Conservation (phyloP, 2,888 invertebrate genomes). For the Actias luna region DNA sequence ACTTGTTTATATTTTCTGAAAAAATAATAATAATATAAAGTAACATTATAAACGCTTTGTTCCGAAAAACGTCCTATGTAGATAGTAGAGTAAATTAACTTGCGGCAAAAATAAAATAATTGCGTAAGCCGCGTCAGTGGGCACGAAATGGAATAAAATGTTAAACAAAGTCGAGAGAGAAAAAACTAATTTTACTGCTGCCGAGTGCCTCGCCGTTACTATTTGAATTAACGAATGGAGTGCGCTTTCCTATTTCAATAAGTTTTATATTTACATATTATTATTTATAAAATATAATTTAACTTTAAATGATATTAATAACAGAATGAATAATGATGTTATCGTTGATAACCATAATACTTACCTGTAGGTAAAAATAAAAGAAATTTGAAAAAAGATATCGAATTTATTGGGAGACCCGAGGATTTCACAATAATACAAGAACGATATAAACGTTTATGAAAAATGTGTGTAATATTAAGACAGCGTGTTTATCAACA, state of each 20-base stretch:
- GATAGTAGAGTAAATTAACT: slow-evolving; percentile 9
- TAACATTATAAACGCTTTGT: neutral
- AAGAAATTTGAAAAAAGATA: too few species aligned
- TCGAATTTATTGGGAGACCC: too few species aligned
- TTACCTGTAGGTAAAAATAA: too few species aligned
- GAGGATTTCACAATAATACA: too few species aligned
- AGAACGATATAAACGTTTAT: too few species aligned
- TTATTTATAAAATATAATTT: slow-evolving; percentile 1
- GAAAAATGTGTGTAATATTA: too few species aligned
- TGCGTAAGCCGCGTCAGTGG: slow-evolving; percentile 35
- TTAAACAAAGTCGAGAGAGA: slow-evolving; percentile 37
- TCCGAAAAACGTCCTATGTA: neutral
- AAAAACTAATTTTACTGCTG: slow-evolving; percentile 20
- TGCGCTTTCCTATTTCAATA: neutral
- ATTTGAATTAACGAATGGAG: slow-evolving; percentile 14
- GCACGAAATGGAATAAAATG: slow-evolving; percentile 46
- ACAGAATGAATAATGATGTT: too few species aligned
- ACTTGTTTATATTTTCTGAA: neutral
- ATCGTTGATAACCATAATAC: too few species aligned
- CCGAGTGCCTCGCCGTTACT: slow-evolving; percentile 8
- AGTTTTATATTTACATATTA: neutral
- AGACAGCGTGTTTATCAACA: too few species aligned
- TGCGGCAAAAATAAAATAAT: slow-evolving; percentile 41
- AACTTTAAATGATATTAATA: neutral
- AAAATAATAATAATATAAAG: neutral